Percentiles rank a stretch among this genome's conserved stretches.
Conservation (phyloP, 2,113 vertebrate species). For the Azemiops feae region DNA sequence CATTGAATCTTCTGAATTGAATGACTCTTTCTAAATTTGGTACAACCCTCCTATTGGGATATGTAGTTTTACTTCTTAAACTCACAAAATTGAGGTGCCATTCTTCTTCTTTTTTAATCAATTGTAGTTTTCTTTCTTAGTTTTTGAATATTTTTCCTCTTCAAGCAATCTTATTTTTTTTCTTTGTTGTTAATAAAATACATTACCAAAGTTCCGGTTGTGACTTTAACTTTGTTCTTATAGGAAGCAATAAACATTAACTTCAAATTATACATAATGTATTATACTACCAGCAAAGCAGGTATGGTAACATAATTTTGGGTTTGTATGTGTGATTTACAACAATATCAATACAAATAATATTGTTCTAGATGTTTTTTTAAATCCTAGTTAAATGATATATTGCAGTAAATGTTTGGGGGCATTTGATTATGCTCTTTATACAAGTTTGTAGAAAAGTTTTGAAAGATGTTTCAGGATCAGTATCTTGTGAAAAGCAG, state of each 20-base stretch:
- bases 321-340: neutral
- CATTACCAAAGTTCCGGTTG: neutral
- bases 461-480: neutral
- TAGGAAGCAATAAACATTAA: constrained; percentile 34
- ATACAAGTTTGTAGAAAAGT: neutral
- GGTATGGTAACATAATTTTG: neutral
- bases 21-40: neutral
- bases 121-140: constrained; percentile 5
- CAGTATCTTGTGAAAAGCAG: neutral
- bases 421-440: neutral
- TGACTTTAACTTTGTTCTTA: constrained; percentile 16
- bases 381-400: neutral
- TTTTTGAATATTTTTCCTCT: neutral
- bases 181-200: constrained; percentile 37
- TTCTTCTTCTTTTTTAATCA: neutral
- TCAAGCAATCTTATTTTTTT: constrained; percentile 7
- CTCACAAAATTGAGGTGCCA: neutral
- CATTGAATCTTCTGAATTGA: neutral
- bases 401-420: neutral
- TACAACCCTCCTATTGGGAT: neutral
- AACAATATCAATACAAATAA: neutral
- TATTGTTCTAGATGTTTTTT: neutral
- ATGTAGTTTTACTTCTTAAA: neutral
- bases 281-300: constrained; percentile 1
- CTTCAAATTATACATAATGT: neutral